Evolutionary conservation across 2,113 vertebrate species (phyloP), one percentile per base, ranked within the genome.

Genomic region (Hippocampus mohnikei): DNA sequence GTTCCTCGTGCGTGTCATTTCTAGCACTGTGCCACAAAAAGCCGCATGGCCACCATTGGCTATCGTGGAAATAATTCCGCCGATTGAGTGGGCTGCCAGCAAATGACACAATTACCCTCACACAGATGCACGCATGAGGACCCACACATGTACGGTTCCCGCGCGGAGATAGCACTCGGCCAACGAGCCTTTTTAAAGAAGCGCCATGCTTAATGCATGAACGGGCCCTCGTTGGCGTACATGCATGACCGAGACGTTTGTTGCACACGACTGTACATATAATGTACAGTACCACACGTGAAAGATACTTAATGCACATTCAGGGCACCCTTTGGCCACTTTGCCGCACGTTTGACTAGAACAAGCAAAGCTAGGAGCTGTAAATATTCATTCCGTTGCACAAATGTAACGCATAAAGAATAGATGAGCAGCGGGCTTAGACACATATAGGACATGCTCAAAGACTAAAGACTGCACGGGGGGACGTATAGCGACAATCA

Each of bases 1-100:
- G 15, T 46, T 65, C 40, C 12, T 25, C 16, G n/a, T n/a, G 20
- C 50, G 64, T 66, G 62, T 68, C 33, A 70, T 73, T 80, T 75
- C 75, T 71, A 72, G 59, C 63, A 66, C 59, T 66, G 60, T 61
- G 63, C 55, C 59, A 69, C 71, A 66, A 78, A 83, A 70, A 76
- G 69, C 55, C 20, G 40, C 27, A 67, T 37, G 58, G 18, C 72
- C 41, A 55, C 33, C 46, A 73, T 79, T 72, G 66, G 67, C 41
- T 66, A 52, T 46, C 37, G 55, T 64, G 66, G 44, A 71, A 81
- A 71, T 74, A 72, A 76, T 76, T 80, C 60, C 76, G 44, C 48
- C 15, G 58, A 69, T 60, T 62, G 67, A 48, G 18, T 73, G 42
- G 25, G 68, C 52, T 70, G 65, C 70, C 53, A 69, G 65, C 27